Evolutionary conservation across 2,113 vertebrate species (phyloP), one percentile per base, ranked within the genome.

Genomic region (Apistogramma diplotaenia): DNA sequence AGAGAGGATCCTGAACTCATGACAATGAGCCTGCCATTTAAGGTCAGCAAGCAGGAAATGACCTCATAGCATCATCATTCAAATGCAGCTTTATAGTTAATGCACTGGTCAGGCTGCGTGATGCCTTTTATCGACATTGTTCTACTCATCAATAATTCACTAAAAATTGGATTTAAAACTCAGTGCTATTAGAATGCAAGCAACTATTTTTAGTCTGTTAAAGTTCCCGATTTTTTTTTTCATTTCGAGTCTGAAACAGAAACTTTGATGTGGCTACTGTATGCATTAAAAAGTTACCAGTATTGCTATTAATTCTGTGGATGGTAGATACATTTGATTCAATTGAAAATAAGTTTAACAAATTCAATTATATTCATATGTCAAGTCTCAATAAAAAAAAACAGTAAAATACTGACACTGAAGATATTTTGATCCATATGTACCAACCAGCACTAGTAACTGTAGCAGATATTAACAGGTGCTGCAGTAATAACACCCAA

Each of bases 31-130:
- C 61, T 37, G 71, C 74, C 60, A 62, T 91, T 88, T 75, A 37
- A 74, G 25, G 73, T 78, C 74, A 76, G 70, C 13, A n/a, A 83
- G 72, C 81, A 86, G 84, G 81, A 89, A 88, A 91, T 82, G 35
- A 84, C 49, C 65, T 76, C 35, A 78, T 56, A 79, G 82, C 40
- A 76, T 71, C 53, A 49, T n/a, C 35, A 76, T 49, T 75, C 56
- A 79, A 85, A 84, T 49, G 71, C 72, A 78, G 74, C 84, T 83
- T 35, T 76, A 85, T 33, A 67, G 74, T 85, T 87, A 90, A 85
- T 86, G 85, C 74, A 51, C 79, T 57, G 12, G 31, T 85, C 85
- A 75, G 59, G 75, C 65, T 76, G 16, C 85, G 79, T 53, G 85
- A 81, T 81, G 74, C 33, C 18, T 77, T 82, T 59, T 61, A 82